Evolutionary conservation across 2,888 invertebrate species (phyloP).

Genomic region (Malthinus flaveolus): DNA sequence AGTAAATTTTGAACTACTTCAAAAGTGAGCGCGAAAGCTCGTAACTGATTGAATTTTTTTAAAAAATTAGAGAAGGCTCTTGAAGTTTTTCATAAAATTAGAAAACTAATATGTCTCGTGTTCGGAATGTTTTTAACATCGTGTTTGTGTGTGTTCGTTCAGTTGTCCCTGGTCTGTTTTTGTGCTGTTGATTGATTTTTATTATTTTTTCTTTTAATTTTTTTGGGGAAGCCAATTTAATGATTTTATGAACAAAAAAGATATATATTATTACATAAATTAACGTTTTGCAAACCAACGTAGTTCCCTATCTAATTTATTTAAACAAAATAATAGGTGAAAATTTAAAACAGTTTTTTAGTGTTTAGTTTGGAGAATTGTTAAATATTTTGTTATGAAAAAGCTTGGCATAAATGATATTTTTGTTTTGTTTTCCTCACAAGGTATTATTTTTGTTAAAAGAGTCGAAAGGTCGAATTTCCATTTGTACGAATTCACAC

Average conservation of each 20-base stretch:
- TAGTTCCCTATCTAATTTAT: slow-evolving; percentile 12
- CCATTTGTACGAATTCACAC: too few species aligned
- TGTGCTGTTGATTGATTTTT: slow-evolving; percentile 42
- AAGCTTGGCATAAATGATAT: neutral
- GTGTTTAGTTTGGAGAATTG: slow-evolving; percentile 2
- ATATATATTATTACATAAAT: neutral
- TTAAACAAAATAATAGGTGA: slow-evolving; percentile 1
- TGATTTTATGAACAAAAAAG: neutral
- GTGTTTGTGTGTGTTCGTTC: slow-evolving; percentile 47
- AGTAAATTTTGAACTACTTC: slow-evolving; percentile 15
- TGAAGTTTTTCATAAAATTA: slow-evolving; percentile 22
- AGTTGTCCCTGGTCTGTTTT: slow-evolving; percentile 53
- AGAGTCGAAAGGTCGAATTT: too few species aligned
- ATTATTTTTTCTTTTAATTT: slow-evolving; percentile 13
- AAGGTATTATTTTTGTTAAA: too few species aligned
- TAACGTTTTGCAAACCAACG: slow-evolving; percentile 12
- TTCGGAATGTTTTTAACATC: slow-evolving; percentile 51
- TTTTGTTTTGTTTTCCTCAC: too few species aligned
- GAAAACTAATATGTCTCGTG: slow-evolving; percentile 35
- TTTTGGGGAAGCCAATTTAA: slow-evolving; percentile 48
- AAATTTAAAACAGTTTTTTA: neutral
- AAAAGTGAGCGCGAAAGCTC: slow-evolving; percentile 4
- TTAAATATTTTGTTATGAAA: slow-evolving; percentile 5
- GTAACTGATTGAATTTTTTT: neutral
- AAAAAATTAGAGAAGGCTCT: slow-evolving; percentile 10